These are phyloP conservation scores for Limnephilus auricula DNA, from an alignment of 2,888 invertebrate genomes.

Conservation along the genomic window DNA sequence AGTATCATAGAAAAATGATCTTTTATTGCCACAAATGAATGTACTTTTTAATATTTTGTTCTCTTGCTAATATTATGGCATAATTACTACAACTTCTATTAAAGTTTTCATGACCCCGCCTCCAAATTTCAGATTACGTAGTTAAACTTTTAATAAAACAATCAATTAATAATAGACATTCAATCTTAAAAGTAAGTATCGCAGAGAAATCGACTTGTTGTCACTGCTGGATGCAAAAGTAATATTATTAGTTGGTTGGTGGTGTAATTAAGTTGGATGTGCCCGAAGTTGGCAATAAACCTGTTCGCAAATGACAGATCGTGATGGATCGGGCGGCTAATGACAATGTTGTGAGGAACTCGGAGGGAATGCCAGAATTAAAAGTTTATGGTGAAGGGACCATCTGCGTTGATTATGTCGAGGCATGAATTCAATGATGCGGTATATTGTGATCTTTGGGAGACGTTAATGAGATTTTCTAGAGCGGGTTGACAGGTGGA, in stretches of 20 bases:
- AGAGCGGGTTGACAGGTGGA: not conserved
- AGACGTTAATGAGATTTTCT: not conserved
- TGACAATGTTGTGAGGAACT: not conserved
- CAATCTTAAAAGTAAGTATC: not conserved
- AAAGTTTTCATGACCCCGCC: no score
- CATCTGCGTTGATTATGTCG: constrained; percentile 27
- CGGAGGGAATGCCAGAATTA: not conserved
- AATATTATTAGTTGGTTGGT: not conserved
- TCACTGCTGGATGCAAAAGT: not conserved
- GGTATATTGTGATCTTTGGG: not conserved
- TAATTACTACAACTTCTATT: no score
- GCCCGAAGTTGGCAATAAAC: constrained; percentile 43
- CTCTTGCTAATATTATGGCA: no score
- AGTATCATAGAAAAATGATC: no score
- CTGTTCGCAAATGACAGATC: constrained; percentile 47
- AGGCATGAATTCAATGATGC: constrained; percentile 13
- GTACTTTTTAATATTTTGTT: no score
- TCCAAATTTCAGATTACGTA: no score
- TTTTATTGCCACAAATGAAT: no score
- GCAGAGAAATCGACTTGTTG: not conserved
- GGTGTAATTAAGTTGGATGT: constrained; percentile 1
- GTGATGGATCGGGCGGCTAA: constrained; percentile 49
- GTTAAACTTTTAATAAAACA: not conserved
- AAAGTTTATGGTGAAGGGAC: constrained; percentile 3
- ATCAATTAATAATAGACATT: no score